Evolutionary conservation across 2,888 invertebrate genomes (phyloP).

Genomic region (Lysandra bellargus): DNA sequence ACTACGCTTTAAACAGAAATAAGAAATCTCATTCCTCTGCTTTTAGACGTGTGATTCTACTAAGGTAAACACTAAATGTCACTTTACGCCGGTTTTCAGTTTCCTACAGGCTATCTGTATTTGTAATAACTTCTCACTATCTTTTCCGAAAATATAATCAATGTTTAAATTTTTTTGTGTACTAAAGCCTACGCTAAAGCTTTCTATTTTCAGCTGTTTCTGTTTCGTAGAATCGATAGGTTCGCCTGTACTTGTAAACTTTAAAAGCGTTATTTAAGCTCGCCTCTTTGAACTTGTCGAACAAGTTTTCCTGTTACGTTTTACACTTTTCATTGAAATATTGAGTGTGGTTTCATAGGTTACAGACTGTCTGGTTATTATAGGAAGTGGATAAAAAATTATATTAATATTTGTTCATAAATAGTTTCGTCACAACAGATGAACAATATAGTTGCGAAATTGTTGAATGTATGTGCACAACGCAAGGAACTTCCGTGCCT

Average conservation of each 20-base stretch:
- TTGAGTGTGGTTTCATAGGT: not conserved
- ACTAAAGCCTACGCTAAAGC: not conserved
- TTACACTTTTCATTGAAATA: not conserved
- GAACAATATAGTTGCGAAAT: no score
- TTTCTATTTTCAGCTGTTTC: not conserved
- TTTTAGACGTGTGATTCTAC: no score
- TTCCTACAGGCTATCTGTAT: not conserved
- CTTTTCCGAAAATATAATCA: not conserved
- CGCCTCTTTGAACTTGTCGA: conserved; percentile 9
- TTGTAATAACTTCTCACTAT: not conserved
- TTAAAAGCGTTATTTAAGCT: conserved; percentile 8
- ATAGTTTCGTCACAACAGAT: no score
- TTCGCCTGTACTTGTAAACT: not conserved
- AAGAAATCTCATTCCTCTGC: no score
- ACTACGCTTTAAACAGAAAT: no score
- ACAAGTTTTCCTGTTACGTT: conserved; percentile 4
- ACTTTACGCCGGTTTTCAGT: not conserved
- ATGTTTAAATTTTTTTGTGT: not conserved
- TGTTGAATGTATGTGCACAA: no score
- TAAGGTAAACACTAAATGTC: no score
- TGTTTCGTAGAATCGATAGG: not conserved
- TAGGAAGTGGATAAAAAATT: not conserved
- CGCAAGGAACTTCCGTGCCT: no score
- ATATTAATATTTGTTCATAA: not conserved
- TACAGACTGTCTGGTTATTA: not conserved